Evolutionary conservation across 1,140 invertebrate genomes (phyloP), one percentile per base, ranked within the genome.

Genomic region (Apis cerana): DNA sequence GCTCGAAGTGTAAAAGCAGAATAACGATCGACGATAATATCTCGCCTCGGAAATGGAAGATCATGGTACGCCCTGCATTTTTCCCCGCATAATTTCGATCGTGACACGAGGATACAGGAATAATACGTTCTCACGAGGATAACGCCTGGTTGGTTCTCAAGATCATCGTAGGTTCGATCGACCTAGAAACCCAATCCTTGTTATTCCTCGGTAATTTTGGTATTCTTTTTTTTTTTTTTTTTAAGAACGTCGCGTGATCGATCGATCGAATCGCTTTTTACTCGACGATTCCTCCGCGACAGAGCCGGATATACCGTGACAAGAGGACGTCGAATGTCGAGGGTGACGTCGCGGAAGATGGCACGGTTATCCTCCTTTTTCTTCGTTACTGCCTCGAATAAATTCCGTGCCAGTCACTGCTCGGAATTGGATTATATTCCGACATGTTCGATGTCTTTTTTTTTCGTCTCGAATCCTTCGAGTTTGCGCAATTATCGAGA

Each of bases 291-390:
- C 12, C 5, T 61, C 62, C 19, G 56, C 50, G 23, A 33, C 68
- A 56, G 0, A 61, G 21, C 33, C 27, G 33, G 76, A 86, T 86
- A 75, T 86, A 74, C 61, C 85, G 85, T 87, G 87, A 87, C 85
- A 87, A 62, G 59, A 74, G 64, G 75, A 67, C 79, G 81, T 88
- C 85, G 62, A 75, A 80, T 72, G 27, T 33, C 68, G 13, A 8
- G 27, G 77, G 78, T 65, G 69, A 81, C 65, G 23, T 84, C 82
- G 77, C 75, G 23, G 62, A 58, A 52, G 62, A 85, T 79, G 87
- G 87, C 82, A 87, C 87, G 48, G 19, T 50, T 67, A 33, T 56
- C 56, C 65, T 27, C 15, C 56, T 83, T 74, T 56, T 9, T 21
- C 52, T 54, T 56, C 54, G 54, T 67, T 58, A 72, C 50, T 86